Evolutionary conservation across 2,113 vertebrate species (phyloP), one percentile per base, ranked within the genome.

Genomic region (Axis porcinus): DNA sequence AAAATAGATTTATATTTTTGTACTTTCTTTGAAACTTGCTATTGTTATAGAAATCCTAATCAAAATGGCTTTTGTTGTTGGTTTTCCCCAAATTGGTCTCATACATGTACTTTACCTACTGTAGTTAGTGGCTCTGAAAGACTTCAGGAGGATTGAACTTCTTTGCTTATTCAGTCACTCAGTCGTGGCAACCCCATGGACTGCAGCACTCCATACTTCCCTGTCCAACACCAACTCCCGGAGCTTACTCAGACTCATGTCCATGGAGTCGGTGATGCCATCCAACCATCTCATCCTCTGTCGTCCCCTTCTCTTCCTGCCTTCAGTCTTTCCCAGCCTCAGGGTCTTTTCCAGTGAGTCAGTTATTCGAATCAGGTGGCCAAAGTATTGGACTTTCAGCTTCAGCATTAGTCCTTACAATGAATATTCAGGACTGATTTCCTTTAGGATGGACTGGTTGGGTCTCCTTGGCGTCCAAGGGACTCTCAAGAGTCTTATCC

Each of bases 1-100:
- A 88, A 74, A 82, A 28, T 17, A 78, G 27, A 74, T 91, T 92
- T 89, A 67, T 92, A 43, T 64, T 91, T 96, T 95, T 95, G 28
- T 83, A 27, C 15, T 74, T 95, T 67, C 2, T 93, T 94, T 93
- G 54, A 85, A 95, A 93, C 85, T 64, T 92, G 17, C 89, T 86
- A 5, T 84, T 90, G 43, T 14, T 85, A 0, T 54, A 54, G 54
- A 91, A 98, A 91, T 62, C 33, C 58, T 86, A 84, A 55, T 94
- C 21, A 50, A 33, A 82, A 89, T 74, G 19, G 94, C 93, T 89
- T 47, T 89, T 60, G 50, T 95, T 83, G 50, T 86, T 97, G 40
- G 30, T 90, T 96, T 83, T 92, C 50, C 47, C 54, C 30, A 76
- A 52, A 0, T 45, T 86, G 54, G 33, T 79, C 50, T 62, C 50